Evolutionary conservation across 2,888 invertebrate species (phyloP), one percentile per base, ranked within the genome.

Genomic region (Drosophila macrospina): DNA sequence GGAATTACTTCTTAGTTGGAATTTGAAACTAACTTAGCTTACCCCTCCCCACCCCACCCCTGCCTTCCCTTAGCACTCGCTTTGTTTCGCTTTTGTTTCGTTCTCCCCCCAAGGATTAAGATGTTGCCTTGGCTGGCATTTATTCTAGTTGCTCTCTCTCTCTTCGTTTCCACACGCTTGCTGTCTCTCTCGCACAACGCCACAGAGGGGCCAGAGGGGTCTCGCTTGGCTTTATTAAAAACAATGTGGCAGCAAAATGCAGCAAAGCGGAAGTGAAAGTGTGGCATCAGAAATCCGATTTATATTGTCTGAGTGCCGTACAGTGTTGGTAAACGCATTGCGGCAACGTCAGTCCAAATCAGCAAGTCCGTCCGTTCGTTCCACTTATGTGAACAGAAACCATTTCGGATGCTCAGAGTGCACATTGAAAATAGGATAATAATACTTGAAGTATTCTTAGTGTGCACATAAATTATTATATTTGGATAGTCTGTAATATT

Each of bases 1-100:
- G 45, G 76, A 86, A 84, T 86, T 52, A 62, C 50, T 68, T 80
- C 73, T 78, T 88, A 78, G 79, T 71, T 72, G 57, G 71, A 88
- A 75, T 84, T 86, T 73, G 54, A 78, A 84, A 88, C 70, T 68
- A 66, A 70, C 62, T 84, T 84, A 56, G 15, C 20, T 26, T 13
- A n/a, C 36, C 6, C 5, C 24, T n/a, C 13, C 6, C 8, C 10
- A n/a, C n/a, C n/a, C n/a, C n/a, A n/a, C n/a, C n/a, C n/a, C n/a
- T n/a, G n/a, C n/a, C n/a, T n/a, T n/a, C n/a, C n/a, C n/a, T n/a
- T n/a, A n/a, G n/a, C n/a, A n/a, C n/a, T 13, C 5, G 1, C 42
- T 15, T 11, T 15, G 20, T 50, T 41, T 28, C 37, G 44, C 47
- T 54, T 77, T 69, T 59, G 75, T 65, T 63, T 56, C 16, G 15